Evolutionary conservation across 2,888 invertebrate species (phyloP).

Genomic region (Neelides folsomi): DNA sequence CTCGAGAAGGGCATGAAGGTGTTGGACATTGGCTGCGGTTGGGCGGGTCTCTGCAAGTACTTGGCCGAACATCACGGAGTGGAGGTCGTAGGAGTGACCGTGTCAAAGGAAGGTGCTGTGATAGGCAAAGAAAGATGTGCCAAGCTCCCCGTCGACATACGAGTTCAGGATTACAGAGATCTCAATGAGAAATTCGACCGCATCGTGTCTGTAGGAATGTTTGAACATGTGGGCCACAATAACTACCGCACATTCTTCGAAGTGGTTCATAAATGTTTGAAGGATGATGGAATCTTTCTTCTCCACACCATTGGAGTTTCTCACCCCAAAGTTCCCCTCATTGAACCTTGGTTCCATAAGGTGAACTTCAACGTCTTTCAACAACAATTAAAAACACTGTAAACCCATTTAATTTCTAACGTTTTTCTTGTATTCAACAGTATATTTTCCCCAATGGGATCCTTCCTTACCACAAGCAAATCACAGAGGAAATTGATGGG

Average conservation of each 20-base stretch:
- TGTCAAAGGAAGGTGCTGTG: slow-evolving; percentile 22
- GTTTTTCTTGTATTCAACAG: no score
- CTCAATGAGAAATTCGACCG: slow-evolving; percentile 25
- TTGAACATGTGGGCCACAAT: slow-evolving; percentile 20
- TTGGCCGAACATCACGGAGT: slow-evolving; percentile 24
- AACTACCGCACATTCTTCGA: slow-evolving; percentile 20
- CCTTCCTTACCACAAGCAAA: slow-evolving; percentile 9
- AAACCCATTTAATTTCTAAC: no score
- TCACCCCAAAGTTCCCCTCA: slow-evolving; percentile 3
- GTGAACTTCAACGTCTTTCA: no score
- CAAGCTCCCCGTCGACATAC: slow-evolving; percentile 15
- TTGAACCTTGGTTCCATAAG: slow-evolving; percentile 24
- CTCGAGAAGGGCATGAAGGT: slow-evolving; percentile 28
- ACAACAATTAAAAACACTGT: no score
- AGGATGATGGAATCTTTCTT: slow-evolving; percentile 22
- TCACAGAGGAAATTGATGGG: slow-evolving; percentile 3
- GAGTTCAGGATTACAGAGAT: slow-evolving; percentile 22
- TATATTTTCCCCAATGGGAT: slow-evolving; percentile 1
- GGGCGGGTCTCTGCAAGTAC: slow-evolving; percentile 27
- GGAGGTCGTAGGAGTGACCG: slow-evolving; percentile 22
- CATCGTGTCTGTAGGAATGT: slow-evolving; percentile 6
- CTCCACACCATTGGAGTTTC: slow-evolving; percentile 19
- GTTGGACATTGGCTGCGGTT: slow-evolving; percentile 25
- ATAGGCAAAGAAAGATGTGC: slow-evolving; percentile 13
- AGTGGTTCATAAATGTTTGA: slow-evolving; percentile 11